phyloP scores from a whole-genome alignment of 2,888 invertebrate species.

The Phyllotreta cruciferae region DNA sequence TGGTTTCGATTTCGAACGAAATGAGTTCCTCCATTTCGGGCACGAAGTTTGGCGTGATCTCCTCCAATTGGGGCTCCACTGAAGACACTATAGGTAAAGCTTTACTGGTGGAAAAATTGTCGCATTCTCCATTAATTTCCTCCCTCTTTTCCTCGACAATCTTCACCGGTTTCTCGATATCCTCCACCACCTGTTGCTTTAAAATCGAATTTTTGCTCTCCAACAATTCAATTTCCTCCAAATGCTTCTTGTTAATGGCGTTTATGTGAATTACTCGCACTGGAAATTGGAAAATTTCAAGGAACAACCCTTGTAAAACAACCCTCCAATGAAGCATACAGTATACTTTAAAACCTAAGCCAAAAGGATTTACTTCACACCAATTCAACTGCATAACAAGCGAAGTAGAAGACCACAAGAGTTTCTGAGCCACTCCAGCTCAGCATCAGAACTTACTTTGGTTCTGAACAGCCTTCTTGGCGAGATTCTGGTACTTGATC shows the following conservation, averaged over 20 bases:
- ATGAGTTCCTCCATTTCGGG: constrained; percentile 5
- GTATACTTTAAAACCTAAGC: constrained; percentile 9
- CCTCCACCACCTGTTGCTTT: background rate
- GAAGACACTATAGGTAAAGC: background rate
- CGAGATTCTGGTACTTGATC: constrained; percentile 1
- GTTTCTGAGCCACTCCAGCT: too few relatives aligned
- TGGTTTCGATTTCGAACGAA: constrained; percentile 5
- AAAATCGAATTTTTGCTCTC: background rate
- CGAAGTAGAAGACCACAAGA: too few relatives aligned
- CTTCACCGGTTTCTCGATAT: background rate
- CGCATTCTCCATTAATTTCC: background rate
- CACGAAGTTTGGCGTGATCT: background rate
- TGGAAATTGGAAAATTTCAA: too few relatives aligned
- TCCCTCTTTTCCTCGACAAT: background rate
- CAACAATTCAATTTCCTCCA: constrained; percentile 1
- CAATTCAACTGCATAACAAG: too few relatives aligned
- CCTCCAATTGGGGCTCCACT: background rate
- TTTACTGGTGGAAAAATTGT: background rate
- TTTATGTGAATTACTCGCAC: too few relatives aligned
- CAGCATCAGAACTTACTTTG: constrained; percentile 7
- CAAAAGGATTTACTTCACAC: background rate
- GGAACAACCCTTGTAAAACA: too few relatives aligned
- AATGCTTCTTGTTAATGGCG: background rate
- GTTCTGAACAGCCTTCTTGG: background rate
- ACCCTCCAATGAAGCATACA: constrained; percentile 2